phyloP scores from a whole-genome alignment of 92 coral and sea anemone genomes.

The Palythoa heliodiscus region DNA sequence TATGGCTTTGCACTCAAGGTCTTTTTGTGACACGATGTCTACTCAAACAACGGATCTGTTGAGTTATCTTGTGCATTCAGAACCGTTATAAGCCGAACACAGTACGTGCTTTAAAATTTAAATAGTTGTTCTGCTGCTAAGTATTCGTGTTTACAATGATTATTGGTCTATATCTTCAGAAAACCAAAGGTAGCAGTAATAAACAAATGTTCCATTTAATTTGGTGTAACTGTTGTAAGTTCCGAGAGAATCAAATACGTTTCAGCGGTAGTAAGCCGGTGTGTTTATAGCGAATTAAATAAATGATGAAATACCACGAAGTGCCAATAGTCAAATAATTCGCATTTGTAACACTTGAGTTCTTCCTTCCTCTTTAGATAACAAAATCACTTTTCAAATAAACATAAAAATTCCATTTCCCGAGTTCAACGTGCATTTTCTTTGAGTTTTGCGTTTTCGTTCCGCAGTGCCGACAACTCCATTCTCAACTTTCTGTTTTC shows the following conservation, averaged over 20 bases:
- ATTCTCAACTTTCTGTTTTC: conserved; percentile 34
- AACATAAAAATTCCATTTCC: not conserved
- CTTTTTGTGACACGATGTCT: too few relatives aligned
- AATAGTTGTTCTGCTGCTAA: not conserved
- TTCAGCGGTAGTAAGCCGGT: not conserved
- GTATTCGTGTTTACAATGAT: not conserved
- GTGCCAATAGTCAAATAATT: not conserved
- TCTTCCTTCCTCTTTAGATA: not conserved
- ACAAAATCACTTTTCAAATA: not conserved
- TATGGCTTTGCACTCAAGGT: too few relatives aligned
- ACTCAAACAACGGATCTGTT: too few relatives aligned
- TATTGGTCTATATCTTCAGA: not conserved
- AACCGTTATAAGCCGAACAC: not conserved
- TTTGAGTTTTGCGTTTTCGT: conserved; percentile 34
- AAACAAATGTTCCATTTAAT: not conserved
- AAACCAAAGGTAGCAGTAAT: not conserved
- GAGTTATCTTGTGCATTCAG: not conserved
- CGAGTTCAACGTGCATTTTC: conserved; percentile 5
- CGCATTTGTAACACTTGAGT: not conserved
- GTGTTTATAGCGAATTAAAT: not conserved
- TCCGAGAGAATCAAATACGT: not conserved
- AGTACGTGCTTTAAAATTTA: not conserved
- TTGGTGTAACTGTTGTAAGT: not conserved
- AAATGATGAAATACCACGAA: conserved; percentile 3
- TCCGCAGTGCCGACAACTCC: conserved; percentile 25